A percentile compares a stretch with the other conserved stretches of the same genome.
Evolutionary conservation across 1,140 invertebrate species (phyloP).

Genomic region (Pollicipes pollicipes): DNA sequence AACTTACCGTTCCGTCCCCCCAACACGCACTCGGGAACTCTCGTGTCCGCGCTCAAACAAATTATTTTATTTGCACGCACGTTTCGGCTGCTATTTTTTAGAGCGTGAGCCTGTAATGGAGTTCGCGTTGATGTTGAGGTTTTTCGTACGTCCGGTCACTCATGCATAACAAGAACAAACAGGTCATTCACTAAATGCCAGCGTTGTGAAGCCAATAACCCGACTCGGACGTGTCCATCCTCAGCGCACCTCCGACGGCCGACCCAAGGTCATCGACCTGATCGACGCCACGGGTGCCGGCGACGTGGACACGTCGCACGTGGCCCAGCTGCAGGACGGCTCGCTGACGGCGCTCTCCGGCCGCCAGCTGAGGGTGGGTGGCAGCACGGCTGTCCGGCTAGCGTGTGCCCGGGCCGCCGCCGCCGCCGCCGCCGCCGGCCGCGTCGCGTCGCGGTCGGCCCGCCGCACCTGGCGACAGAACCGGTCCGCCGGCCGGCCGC

Average conservation of each 20-base stretch:
- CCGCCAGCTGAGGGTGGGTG: conserved; percentile 58
- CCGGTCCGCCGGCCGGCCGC: too few relatives aligned
- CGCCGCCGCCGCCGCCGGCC: background rate
- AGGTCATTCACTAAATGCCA: too few relatives aligned
- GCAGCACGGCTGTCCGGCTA: background rate
- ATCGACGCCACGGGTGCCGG: conserved; percentile 89
- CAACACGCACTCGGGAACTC: too few relatives aligned
- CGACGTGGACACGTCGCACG: conserved; percentile 76
- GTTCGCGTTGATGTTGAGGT: too few relatives aligned
- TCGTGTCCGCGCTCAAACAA: too few relatives aligned
- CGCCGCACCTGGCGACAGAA: background rate
- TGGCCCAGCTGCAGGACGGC: conserved; percentile 48
- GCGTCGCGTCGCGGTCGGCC: conserved; percentile 4
- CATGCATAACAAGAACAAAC: too few relatives aligned
- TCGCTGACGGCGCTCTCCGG: conserved; percentile 69
- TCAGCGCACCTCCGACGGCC: conserved; percentile 51
- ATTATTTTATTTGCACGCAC: too few relatives aligned
- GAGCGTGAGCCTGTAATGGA: too few relatives aligned
- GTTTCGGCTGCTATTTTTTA: too few relatives aligned
- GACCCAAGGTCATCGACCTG: conserved; percentile 82
- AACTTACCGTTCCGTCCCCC: too few relatives aligned
- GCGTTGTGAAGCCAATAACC: too few relatives aligned
- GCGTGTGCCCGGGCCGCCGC: background rate
- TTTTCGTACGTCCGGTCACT: too few relatives aligned
- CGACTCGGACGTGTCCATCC: background rate